Base-by-base conservation (phyloP, 2,888 invertebrate genomes). In the Rutpela maculata region DNA sequence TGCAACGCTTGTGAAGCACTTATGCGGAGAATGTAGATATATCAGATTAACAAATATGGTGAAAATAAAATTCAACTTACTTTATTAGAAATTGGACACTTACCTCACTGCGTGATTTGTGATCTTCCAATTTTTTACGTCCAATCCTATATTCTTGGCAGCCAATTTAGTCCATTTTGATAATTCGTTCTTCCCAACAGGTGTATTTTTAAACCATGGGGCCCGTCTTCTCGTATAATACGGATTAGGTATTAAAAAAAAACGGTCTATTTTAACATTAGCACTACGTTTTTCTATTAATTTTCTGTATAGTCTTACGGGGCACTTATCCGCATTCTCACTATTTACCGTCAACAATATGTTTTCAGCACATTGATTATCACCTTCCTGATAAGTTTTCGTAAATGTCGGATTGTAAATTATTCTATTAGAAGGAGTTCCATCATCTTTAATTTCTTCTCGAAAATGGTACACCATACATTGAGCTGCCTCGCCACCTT, bases 111-210 rank as follows among this genome's bases (percentile, higher is more conserved):
- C 1, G n/a, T 56, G n/a, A 18, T 56, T 56, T 56, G 56, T 56
- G 7, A 56, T 56, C 18, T 56, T 56, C 12, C n/a, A 11, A 17
- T 3, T 19, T 57, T 57, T 57, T 0, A 19, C 11, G 11, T 57
- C 11, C 18, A 18, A 57, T 57, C n/a, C 56, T 56, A 18, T 18
- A n/a, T 56, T n/a, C n/a, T n/a, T 15, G 4, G 56, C 56, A 17
- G 56, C 56, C 18, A 17, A 7, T 56, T 56, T 18, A 57, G 57
- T 57, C 18, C 57, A 57, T 57, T 57, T 57, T 19, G 57, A 57
- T 4, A 57, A 11, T 57, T 57, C 18, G 57, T 57, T 57, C 18
- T 57, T 57, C 19, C 19, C 57, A 17, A 57, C 18, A 18, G 18
- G 57, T 0, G 10, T 57, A 19, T 57, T 57, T 57, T 57, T 57